A percentile compares a stretch with the other conserved stretches of the same genome.
Evolutionary conservation across 2,888 invertebrate species (phyloP).

Genomic region (Dicranocentrus wangi): DNA sequence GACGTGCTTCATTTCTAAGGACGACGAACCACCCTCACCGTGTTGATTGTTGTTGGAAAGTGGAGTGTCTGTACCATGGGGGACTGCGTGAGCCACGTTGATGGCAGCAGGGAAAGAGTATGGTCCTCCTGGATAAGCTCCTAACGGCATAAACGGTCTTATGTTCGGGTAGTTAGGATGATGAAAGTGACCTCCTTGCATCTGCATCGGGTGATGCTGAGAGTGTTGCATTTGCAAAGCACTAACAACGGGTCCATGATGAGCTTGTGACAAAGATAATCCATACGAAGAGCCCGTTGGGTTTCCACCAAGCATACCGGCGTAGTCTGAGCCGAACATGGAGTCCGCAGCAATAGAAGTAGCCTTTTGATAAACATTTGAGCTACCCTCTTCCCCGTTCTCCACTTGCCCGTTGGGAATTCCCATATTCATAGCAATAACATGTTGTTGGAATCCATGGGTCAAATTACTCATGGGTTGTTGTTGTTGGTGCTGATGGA

Average conservation of each 20-base stretch:
- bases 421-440: slow-evolving; percentile 41
- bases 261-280: slow-evolving; percentile 59
- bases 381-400: slow-evolving; percentile 1
- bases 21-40: background rate
- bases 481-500: background rate
- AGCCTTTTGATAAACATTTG: background rate
- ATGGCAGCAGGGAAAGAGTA: slow-evolving; percentile 31
- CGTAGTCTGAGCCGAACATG: slow-evolving; percentile 24
- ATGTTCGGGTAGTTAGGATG: slow-evolving; percentile 26
- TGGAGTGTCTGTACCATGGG: background rate
- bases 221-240: slow-evolving; percentile 63
- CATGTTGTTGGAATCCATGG: slow-evolving; percentile 36
- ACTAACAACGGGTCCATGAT: slow-evolving; percentile 65
- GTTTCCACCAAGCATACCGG: slow-evolving; percentile 30
- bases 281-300: slow-evolving; percentile 48
- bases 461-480: slow-evolving; percentile 8
- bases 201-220: slow-evolving; percentile 53
- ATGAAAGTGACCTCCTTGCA: slow-evolving; percentile 55
- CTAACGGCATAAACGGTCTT: slow-evolving; percentile 38
- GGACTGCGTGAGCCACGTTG: slow-evolving; percentile 7
- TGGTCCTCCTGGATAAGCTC: background rate
- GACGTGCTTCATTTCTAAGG: too few species aligned
- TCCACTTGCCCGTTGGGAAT: slow-evolving; percentile 15
- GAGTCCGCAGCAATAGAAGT: slow-evolving; percentile 7
- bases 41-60: background rate